A percentile compares a stretch with the other conserved stretches of the same genome.
Conservation (phyloP, 2,797 vertebrate species). For the Ctenopoma kingsleyae region DNA sequence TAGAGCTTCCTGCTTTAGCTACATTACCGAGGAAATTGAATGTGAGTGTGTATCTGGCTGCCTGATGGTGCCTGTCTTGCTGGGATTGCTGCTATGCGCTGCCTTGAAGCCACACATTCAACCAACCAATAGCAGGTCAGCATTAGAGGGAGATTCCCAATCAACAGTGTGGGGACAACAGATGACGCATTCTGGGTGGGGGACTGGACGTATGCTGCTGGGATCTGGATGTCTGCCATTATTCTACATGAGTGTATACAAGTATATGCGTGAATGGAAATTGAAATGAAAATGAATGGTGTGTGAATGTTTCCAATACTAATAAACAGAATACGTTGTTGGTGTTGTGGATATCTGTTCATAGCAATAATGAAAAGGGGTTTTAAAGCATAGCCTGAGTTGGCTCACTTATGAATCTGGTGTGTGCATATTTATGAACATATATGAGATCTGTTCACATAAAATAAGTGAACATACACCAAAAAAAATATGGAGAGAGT, state of each 20-base stretch:
- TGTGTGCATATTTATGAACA: background rate
- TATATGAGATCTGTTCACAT: slow-evolving; percentile 2
- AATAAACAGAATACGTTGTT: background rate
- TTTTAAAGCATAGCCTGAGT: slow-evolving; percentile 2
- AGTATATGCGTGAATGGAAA: slow-evolving; percentile 15
- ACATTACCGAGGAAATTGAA: slow-evolving; percentile 62
- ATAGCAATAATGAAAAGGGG: background rate
- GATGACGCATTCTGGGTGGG: slow-evolving; percentile 49
- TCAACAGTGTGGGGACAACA: slow-evolving; percentile 60
- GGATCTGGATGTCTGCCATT: slow-evolving; percentile 11
- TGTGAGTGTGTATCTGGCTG: slow-evolving; percentile 48
- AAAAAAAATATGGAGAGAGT: slow-evolving; percentile 15
- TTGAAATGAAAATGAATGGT: background rate
- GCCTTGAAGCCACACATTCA: slow-evolving; percentile 53
- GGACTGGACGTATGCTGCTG: slow-evolving; percentile 11
- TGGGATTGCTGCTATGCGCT: slow-evolving; percentile 60
- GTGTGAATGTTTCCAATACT: slow-evolving; percentile 16
- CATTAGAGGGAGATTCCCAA: slow-evolving; percentile 66
- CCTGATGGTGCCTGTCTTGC: slow-evolving; percentile 52
- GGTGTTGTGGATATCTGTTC: background rate
- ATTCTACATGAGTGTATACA: slow-evolving; percentile 22
- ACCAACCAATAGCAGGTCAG: slow-evolving; percentile 63
- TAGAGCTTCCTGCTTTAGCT: slow-evolving; percentile 46
- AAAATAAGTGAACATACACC: slow-evolving; percentile 5
- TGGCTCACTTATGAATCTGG: slow-evolving; percentile 8